Evolutionary conservation across 2,888 invertebrate genomes (phyloP).

Genomic region (Ochropleura plecta): DNA sequence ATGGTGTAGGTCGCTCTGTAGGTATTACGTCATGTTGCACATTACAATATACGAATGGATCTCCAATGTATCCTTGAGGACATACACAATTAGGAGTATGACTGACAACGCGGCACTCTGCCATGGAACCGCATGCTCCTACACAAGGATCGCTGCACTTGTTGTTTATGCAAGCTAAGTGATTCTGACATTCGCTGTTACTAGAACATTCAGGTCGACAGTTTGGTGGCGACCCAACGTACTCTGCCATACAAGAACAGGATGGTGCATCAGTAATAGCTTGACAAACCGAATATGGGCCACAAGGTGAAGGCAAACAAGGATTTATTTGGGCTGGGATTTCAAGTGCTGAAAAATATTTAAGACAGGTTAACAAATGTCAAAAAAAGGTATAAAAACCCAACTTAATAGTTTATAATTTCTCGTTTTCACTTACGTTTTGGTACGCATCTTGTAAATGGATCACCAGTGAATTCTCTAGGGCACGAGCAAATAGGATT

Average conservation of each 20-base stretch:
- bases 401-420: not conserved
- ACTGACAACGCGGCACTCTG: conserved; percentile 94
- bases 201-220: conserved; percentile 94
- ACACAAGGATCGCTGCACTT: conserved; percentile 94
- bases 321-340: conserved; percentile 88
- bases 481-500: conserved; percentile 95
- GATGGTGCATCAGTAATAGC: conserved; percentile 91
- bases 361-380: not conserved
- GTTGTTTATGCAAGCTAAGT: conserved; percentile 93
- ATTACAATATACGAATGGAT: conserved; percentile 92
- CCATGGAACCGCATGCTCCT: conserved; percentile 92
- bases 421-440: conserved; percentile 88
- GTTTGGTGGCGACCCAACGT: conserved; percentile 92
- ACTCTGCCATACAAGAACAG: conserved; percentile 93
- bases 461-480: conserved; percentile 93
- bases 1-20: conserved; percentile 89
- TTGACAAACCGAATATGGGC: conserved; percentile 92
- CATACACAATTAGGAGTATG: conserved; percentile 94
- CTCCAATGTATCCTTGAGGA: conserved; percentile 92
- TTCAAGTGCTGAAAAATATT: conserved; percentile 76
- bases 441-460: conserved; percentile 92
- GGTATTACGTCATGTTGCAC: conserved; percentile 79
- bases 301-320: conserved; percentile 93
- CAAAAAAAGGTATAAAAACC: not conserved
- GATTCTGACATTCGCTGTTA: conserved; percentile 93